Evolutionary conservation across 2,888 invertebrate species (phyloP).

Genomic region (Chironomus tentans): DNA sequence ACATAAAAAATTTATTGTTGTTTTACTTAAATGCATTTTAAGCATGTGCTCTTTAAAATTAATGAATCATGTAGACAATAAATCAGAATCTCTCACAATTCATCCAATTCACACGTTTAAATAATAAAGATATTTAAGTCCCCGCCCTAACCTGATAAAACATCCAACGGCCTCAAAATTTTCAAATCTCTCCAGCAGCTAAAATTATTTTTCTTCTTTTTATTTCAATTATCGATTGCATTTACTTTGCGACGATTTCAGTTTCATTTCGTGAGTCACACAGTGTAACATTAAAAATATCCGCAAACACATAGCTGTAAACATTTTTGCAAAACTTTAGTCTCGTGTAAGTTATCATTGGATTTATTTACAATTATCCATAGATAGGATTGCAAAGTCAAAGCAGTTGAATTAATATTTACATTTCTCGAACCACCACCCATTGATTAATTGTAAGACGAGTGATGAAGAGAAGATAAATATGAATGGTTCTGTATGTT

Average conservation of each 20-base stretch:
- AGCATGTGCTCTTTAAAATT: too few species aligned
- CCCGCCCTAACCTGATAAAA: too few species aligned
- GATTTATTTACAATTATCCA: neutral
- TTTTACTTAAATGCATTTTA: too few species aligned
- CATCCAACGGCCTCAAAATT: too few species aligned
- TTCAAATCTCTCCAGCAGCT: too few species aligned
- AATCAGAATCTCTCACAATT: too few species aligned
- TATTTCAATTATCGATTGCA: neutral
- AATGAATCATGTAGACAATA: too few species aligned
- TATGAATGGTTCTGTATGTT: neutral
- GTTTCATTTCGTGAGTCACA: neutral
- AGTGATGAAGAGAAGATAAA: neutral
- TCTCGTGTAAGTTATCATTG: neutral
- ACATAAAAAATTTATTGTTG: too few species aligned
- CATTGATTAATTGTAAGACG: neutral
- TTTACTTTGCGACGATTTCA: neutral
- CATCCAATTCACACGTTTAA: too few species aligned
- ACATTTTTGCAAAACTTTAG: neutral
- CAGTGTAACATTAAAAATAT: neutral
- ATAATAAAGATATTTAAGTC: too few species aligned
- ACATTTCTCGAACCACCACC: neutral
- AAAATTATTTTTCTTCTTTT: too few species aligned
- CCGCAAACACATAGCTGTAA: neutral
- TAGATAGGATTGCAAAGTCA: neutral
- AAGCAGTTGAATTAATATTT: neutral